A percentile compares a stretch with the other conserved stretches of the same genome.
Conservation (phyloP, 2,888 invertebrate species). For the Rambutsinella grinnellia region DNA sequence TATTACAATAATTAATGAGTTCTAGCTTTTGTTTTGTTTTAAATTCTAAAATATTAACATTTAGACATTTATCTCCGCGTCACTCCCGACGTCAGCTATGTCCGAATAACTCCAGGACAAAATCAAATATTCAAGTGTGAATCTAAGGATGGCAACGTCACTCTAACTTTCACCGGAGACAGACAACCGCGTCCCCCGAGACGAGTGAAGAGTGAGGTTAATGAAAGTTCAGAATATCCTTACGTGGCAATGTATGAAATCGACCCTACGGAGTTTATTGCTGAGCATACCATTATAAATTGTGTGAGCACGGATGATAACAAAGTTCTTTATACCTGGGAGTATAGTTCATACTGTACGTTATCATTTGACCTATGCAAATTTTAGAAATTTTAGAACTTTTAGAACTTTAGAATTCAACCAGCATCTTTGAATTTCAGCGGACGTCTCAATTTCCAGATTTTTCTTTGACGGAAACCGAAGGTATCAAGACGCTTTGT, state of each 20-base stretch:
- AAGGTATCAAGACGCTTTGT: conserved; percentile 57
- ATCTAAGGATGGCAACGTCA: conserved; percentile 53
- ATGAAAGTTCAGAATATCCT: conserved; percentile 42
- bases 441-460: conserved; percentile 53
- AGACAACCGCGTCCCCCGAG: conserved; percentile 60
- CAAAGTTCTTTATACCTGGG: conserved; percentile 54
- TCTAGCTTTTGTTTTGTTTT: background rate
- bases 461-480: conserved; percentile 58
- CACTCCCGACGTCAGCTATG: conserved; percentile 41
- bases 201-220: conserved; percentile 45
- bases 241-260: conserved; percentile 53
- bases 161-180: conserved; percentile 56
- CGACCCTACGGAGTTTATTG: conserved; percentile 43
- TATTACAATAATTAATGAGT: background rate
- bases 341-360: conserved; percentile 55
- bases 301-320: conserved; percentile 48
- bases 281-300: conserved; percentile 54
- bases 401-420: too few species aligned
- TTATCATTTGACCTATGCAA: background rate
- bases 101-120: conserved; percentile 32
- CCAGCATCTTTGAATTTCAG: conserved; percentile 18
- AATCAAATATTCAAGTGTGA: conserved; percentile 55
- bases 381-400: too few species aligned
- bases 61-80: conserved; percentile 42
- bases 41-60: background rate